Evolutionary conservation across 1,140 invertebrate species (phyloP).

Genomic region (Penaeus japonicus): DNA sequence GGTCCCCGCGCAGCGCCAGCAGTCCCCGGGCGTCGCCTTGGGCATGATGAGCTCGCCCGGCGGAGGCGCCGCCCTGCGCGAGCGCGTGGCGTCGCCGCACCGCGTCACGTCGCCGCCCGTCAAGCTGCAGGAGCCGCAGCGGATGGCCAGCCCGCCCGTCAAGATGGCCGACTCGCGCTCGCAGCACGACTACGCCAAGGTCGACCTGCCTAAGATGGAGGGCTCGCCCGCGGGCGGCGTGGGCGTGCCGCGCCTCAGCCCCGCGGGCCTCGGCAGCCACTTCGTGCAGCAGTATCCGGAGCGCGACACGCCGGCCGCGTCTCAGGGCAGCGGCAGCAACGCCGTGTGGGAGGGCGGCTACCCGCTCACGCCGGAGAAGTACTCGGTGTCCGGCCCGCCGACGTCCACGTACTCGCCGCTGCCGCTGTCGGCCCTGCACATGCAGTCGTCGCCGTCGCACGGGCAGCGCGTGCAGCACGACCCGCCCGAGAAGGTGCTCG

Average conservation of each 20-base stretch:
- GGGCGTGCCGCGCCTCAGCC: constrained; percentile 42
- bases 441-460: constrained; percentile 44
- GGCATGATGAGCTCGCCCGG: constrained; percentile 32
- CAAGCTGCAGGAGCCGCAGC: constrained; percentile 47
- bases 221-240: constrained; percentile 34
- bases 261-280: constrained; percentile 33
- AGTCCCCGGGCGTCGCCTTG: constrained; percentile 42
- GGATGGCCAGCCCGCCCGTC: constrained; percentile 49
- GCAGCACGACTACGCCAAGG: constrained; percentile 45
- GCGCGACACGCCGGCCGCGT: constrained; percentile 50
- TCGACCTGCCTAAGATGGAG: constrained; percentile 34
- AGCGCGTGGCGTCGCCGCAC: constrained; percentile 50
- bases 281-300: constrained; percentile 60
- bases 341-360: constrained; percentile 54
- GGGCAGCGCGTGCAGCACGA: constrained; percentile 28
- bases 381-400: constrained; percentile 58
- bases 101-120: constrained; percentile 51
- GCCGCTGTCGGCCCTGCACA: constrained; percentile 35
- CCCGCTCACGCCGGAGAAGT: constrained; percentile 61
- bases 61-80: constrained; percentile 20
- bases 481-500: constrained; percentile 42
- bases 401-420: constrained; percentile 53
- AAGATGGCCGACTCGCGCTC: constrained; percentile 53
- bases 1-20: constrained; percentile 50
- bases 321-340: constrained; percentile 21